Percentiles rank a stretch among this genome's conserved stretches.
Conservation (phyloP, 2,888 invertebrate genomes). For the Pycnomerus fuliginosus region DNA sequence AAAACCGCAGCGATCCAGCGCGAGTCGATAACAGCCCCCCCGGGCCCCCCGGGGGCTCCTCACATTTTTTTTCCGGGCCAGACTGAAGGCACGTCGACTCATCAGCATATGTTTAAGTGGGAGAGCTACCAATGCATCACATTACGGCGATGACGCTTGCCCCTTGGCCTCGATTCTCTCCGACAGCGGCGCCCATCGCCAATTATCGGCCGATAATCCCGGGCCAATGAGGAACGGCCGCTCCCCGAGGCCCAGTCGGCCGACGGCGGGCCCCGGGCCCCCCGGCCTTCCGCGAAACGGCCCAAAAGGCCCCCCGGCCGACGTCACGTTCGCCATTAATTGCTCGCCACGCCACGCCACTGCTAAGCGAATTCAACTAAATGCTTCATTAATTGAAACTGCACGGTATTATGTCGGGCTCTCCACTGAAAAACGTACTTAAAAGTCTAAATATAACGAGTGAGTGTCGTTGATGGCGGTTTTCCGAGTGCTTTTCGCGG, state of each 20-base stretch:
- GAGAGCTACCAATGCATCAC: constrained; percentile 42
- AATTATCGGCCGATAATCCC: too few relatives aligned
- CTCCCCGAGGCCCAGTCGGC: too few relatives aligned
- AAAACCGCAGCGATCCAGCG: not conserved
- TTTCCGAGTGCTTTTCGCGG: too few relatives aligned
- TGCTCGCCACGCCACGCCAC: constrained; percentile 27
- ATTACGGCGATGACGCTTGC: constrained; percentile 37
- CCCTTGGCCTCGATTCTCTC: constrained; percentile 37
- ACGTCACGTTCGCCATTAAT: not conserved
- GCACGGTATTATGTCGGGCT: constrained; percentile 39
- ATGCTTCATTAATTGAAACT: constrained; percentile 43
- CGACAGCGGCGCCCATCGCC: constrained; percentile 31
- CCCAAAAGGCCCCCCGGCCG: not conserved
- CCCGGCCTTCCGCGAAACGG: not conserved
- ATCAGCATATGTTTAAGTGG: constrained; percentile 42
- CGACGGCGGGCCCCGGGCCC: too few relatives aligned
- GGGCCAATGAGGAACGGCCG: too few relatives aligned
- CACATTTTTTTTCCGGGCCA: constrained; percentile 8
- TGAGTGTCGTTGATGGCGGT: too few relatives aligned
- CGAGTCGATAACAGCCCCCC: not conserved
- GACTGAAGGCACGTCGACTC: constrained; percentile 32
- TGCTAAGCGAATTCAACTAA: constrained; percentile 31
- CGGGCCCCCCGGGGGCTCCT: constrained; percentile 6
- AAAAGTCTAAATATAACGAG: too few relatives aligned
- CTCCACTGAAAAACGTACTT: too few relatives aligned